Evolutionary conservation across 2,888 invertebrate genomes (phyloP).

Genomic region (Colostygia pectinataria): DNA sequence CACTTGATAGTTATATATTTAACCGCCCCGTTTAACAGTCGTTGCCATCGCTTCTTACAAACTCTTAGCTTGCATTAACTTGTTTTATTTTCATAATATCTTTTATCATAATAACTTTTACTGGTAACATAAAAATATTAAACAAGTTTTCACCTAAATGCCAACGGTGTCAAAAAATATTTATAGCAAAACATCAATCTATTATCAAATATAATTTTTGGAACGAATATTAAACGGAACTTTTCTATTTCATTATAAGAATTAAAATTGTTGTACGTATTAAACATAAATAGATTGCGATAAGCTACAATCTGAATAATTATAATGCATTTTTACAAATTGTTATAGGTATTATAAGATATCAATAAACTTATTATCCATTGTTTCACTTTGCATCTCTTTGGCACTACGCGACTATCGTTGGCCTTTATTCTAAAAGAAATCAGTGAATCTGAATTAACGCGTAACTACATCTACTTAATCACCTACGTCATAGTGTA

Average conservation of each 20-base stretch:
- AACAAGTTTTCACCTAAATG: too few species aligned
- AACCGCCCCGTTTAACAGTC: too few species aligned
- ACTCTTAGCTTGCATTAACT: neutral
- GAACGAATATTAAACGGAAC: neutral
- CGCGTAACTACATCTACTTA: conserved; percentile 44
- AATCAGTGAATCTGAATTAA: conserved; percentile 62
- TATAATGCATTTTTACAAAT: conserved; percentile 10
- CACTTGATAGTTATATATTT: too few species aligned
- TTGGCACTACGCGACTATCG: conserved; percentile 75
- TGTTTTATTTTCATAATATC: neutral
- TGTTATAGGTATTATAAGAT: conserved; percentile 7
- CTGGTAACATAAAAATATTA: too few species aligned
- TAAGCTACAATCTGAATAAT: conserved; percentile 18
- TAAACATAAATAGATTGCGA: conserved; percentile 5
- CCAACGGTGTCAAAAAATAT: too few species aligned
- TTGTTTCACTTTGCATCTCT: conserved; percentile 42
- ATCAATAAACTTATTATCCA: conserved; percentile 21
- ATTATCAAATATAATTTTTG: too few species aligned
- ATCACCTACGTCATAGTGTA: conserved; percentile 73
- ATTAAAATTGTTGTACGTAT: too few species aligned
- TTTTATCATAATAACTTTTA: too few species aligned
- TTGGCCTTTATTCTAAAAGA: conserved; percentile 55
- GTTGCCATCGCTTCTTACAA: neutral
- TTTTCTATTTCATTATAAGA: neutral
- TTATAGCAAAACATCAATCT: too few species aligned